Conservation (phyloP, 2,797 vertebrate species). For the Jordanella pulchra region DNA sequence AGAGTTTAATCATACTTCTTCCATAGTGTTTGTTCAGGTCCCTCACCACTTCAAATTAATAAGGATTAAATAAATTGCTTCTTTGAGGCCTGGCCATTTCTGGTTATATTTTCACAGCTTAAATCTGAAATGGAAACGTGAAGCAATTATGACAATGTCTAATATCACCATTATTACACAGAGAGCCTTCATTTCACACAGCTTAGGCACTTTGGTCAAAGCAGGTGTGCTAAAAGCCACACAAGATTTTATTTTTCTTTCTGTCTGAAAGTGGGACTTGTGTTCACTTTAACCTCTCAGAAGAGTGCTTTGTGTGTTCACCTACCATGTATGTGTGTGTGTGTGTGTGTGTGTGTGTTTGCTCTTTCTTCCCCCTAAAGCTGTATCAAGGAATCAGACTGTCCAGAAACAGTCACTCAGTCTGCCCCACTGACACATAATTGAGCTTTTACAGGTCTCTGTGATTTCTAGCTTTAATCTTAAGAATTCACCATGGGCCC, state of each 20-base stretch:
- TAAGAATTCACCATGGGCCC: slow-evolving; percentile 47
- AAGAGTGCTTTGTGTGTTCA: slow-evolving; percentile 68
- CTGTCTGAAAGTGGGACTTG: slow-evolving; percentile 72
- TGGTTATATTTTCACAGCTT: slow-evolving; percentile 54
- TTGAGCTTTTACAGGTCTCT: slow-evolving; percentile 56
- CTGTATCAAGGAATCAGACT: slow-evolving; percentile 58
- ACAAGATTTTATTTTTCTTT: slow-evolving; percentile 68
- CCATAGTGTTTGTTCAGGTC: slow-evolving; percentile 23
- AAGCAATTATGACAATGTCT: slow-evolving; percentile 63
- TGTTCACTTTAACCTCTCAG: slow-evolving; percentile 71
- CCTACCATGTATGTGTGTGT: slow-evolving; percentile 32
- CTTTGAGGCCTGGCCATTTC: slow-evolving; percentile 38
- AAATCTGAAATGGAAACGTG: slow-evolving; percentile 70
- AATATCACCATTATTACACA: slow-evolving; percentile 62
- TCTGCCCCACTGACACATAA: slow-evolving; percentile 56
- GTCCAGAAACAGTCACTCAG: slow-evolving; percentile 52
- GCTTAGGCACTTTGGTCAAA: slow-evolving; percentile 57
- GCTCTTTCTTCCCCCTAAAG: slow-evolving; percentile 26
- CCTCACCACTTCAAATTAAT: slow-evolving; percentile 50
- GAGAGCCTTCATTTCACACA: slow-evolving; percentile 66
- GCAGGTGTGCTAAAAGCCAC: slow-evolving; percentile 61
- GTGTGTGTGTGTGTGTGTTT: background rate
- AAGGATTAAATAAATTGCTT: slow-evolving; percentile 57
- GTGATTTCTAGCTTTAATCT: slow-evolving; percentile 66
- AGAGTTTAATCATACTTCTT: slow-evolving; percentile 15